phyloP scores from a whole-genome alignment of 2,888 invertebrate genomes.

The Drosophila mulleri region DNA sequence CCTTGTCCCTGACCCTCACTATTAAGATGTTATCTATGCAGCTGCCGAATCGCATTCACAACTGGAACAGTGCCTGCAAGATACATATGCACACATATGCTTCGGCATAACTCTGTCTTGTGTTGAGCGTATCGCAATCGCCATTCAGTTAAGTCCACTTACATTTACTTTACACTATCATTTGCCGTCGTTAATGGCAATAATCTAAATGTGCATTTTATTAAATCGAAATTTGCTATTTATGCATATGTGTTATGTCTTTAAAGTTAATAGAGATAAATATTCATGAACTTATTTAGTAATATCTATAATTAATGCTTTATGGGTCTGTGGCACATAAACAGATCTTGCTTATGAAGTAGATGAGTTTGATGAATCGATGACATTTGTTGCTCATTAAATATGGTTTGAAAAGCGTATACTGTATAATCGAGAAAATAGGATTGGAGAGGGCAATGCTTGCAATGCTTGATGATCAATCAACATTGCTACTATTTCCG shows the following conservation, averaged over 20 bases:
- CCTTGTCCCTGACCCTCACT: conserved; percentile 29
- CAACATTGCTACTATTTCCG: neutral
- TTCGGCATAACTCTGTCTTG: neutral
- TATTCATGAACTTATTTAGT: neutral
- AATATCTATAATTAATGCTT: conserved; percentile 3
- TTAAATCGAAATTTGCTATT: neutral
- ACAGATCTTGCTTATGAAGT: neutral
- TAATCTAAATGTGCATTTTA: conserved; percentile 7
- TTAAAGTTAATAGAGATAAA: neutral
- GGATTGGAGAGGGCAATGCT: neutral
- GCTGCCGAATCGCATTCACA: conserved; percentile 18
- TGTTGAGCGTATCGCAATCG: neutral
- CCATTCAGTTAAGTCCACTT: neutral
- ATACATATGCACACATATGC: neutral
- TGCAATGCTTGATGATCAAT: neutral
- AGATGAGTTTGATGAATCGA: neutral
- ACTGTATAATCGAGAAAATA: neutral
- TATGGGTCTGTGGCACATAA: neutral
- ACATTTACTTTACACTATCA: neutral
- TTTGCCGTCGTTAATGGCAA: neutral
- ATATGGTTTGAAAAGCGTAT: neutral
- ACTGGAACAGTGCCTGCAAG: conserved; percentile 1
- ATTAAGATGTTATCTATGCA: conserved; percentile 23
- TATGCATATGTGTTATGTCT: neutral
- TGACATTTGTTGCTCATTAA: neutral